Conservation (phyloP, 2,797 vertebrate species). For the Gallinago solitaria region DNA sequence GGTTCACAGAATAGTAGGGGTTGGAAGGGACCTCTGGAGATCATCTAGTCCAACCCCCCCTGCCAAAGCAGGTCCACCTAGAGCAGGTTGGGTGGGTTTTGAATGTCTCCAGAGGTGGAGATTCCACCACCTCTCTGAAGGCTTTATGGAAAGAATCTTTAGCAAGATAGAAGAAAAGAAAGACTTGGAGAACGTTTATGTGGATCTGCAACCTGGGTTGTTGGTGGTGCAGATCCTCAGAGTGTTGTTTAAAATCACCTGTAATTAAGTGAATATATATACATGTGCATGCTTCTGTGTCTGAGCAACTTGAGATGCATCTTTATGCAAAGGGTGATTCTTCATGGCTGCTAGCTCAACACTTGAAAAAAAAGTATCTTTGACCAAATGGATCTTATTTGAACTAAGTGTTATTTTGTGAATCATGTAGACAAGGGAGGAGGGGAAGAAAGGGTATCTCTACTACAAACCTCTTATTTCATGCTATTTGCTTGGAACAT, state of each 20-base stretch:
- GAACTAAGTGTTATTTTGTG: background rate
- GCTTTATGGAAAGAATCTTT: background rate
- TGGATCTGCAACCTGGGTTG: background rate
- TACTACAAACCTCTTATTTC: background rate
- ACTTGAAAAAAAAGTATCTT: background rate
- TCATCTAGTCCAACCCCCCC: too few relatives aligned
- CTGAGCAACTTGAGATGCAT: background rate
- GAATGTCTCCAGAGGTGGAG: too few relatives aligned
- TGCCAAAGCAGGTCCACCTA: too few relatives aligned
- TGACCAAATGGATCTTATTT: background rate
- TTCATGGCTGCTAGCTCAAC: background rate
- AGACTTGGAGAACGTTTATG: fast-evolving
- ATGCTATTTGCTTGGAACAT: background rate
- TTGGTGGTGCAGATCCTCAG: background rate
- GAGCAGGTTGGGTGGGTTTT: too few relatives aligned
- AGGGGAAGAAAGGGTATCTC: background rate
- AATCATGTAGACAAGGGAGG: background rate
- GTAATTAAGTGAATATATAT: background rate
- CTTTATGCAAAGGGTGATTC: background rate
- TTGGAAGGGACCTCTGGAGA: too few relatives aligned
- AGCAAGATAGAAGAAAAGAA: background rate
- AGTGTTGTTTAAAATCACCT: background rate
- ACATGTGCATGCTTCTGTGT: fast-evolving
- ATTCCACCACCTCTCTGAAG: too few relatives aligned
- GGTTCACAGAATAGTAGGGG: too few relatives aligned